Conservation (phyloP, 2,888 invertebrate species). For the Sepioteuthis lessoniana region DNA sequence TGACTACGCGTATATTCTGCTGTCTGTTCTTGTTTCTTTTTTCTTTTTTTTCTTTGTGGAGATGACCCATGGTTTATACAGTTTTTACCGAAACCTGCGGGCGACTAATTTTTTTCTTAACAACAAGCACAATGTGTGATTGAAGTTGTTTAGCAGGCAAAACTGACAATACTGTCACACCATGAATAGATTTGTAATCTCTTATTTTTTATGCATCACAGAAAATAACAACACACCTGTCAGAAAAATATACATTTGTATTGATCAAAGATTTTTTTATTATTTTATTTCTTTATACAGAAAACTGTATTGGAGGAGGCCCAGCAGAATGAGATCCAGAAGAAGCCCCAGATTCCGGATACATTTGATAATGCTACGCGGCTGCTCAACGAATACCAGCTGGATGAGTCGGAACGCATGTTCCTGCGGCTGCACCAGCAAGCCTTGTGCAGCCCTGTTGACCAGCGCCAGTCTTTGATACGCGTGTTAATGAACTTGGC, state of each 20-base stretch:
- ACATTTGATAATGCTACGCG: conserved; percentile 56
- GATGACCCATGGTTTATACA: no score
- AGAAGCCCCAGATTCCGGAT: conserved; percentile 52
- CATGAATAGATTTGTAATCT: no score
- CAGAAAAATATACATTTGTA: neutral
- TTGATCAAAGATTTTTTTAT: neutral
- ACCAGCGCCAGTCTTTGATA: conserved; percentile 60
- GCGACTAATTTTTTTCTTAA: no score
- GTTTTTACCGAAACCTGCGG: no score
- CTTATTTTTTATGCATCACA: no score
- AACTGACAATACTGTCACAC: no score
- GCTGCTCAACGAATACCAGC: conserved; percentile 57
- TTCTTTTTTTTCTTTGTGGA: no score
- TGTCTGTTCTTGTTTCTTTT: no score
- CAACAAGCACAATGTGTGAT: no score
- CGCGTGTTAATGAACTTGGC: conserved; percentile 65
- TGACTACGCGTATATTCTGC: no score
- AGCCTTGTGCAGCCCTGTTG: conserved; percentile 64
- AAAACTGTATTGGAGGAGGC: conserved; percentile 50
- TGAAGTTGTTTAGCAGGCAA: no score
- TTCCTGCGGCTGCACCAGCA: conserved; percentile 63
- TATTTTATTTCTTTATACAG: neutral
- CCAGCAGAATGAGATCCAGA: conserved; percentile 48
- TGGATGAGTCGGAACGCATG: conserved; percentile 66
- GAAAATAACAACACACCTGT: no score